phyloP scores from a whole-genome alignment of 2,888 invertebrate species.

The Stenodema calcarata region DNA sequence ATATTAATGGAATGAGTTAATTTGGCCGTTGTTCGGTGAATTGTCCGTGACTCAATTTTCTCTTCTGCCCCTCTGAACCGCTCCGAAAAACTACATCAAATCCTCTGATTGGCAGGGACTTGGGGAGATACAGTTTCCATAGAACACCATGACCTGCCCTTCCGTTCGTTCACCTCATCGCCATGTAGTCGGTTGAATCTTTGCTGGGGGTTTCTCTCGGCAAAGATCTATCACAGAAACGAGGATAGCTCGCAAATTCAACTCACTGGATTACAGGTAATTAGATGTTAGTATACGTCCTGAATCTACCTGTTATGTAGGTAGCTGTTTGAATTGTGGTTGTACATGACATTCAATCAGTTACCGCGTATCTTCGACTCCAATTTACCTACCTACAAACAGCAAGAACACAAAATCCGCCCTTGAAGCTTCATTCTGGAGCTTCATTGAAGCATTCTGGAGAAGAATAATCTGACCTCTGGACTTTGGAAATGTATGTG shows the following conservation, averaged over 20 bases:
- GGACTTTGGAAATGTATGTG: no score
- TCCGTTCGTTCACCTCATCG: neutral
- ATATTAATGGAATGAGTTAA: neutral
- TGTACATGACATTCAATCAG: no score
- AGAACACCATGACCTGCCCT: neutral
- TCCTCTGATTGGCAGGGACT: neutral
- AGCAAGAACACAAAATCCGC: no score
- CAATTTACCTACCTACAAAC: no score
- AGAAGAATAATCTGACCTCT: no score
- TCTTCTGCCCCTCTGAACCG: neutral
- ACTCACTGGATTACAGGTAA: constrained; percentile 43
- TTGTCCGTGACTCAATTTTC: neutral
- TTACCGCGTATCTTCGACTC: no score
- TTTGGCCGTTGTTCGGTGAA: neutral
- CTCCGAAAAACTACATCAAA: neutral
- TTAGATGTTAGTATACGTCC: neutral
- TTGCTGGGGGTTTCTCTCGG: constrained; percentile 34
- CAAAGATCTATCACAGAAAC: neutral
- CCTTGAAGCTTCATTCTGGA: no score
- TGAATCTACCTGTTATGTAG: no score
- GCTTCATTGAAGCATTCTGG: no score
- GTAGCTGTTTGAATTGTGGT: no score
- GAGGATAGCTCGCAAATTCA: constrained; percentile 37
- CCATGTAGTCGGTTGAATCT: constrained; percentile 18
- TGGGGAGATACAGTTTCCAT: neutral